Evolutionary conservation across 2,113 vertebrate species (phyloP).

Genomic region (Aegithalos caudatus): DNA sequence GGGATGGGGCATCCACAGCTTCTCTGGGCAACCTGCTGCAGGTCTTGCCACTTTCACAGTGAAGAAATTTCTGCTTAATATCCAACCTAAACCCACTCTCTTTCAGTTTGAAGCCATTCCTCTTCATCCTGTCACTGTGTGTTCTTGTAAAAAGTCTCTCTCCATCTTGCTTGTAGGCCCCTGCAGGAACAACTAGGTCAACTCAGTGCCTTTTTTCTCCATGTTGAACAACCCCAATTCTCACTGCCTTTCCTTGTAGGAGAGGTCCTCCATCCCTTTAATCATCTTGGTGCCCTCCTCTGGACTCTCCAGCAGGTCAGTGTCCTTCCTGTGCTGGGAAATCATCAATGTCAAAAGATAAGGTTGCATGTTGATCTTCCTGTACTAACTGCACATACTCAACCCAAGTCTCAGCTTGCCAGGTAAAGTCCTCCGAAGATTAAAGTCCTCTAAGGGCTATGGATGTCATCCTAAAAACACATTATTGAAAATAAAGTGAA

Average conservation of each 20-base stretch:
- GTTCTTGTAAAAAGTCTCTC: background rate
- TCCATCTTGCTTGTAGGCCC: background rate
- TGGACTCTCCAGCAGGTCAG: background rate
- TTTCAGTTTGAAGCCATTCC: background rate
- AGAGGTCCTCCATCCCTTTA: background rate
- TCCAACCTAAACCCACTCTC: background rate
- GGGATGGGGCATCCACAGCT: background rate
- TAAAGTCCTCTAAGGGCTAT: background rate
- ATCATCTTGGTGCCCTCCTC: background rate
- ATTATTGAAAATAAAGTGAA: background rate
- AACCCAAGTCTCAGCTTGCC: background rate
- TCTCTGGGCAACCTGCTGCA: background rate
- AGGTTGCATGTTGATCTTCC: background rate
- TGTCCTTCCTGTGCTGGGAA: background rate
- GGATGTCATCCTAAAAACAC: background rate
- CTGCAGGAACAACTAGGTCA: background rate
- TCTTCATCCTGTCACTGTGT: background rate
- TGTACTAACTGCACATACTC: background rate
- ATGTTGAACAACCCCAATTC: background rate
- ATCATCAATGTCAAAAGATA: background rate
- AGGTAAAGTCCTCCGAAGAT: background rate
- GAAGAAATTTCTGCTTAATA: background rate
- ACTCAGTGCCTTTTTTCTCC: background rate
- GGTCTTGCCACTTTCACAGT: background rate
- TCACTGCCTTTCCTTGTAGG: background rate